A percentile compares a stretch with the other conserved stretches of the same genome.
These are phyloP conservation scores for Baccha elongata DNA, from an alignment of 2,888 invertebrate genomes.

Conservation along the genomic window DNA sequence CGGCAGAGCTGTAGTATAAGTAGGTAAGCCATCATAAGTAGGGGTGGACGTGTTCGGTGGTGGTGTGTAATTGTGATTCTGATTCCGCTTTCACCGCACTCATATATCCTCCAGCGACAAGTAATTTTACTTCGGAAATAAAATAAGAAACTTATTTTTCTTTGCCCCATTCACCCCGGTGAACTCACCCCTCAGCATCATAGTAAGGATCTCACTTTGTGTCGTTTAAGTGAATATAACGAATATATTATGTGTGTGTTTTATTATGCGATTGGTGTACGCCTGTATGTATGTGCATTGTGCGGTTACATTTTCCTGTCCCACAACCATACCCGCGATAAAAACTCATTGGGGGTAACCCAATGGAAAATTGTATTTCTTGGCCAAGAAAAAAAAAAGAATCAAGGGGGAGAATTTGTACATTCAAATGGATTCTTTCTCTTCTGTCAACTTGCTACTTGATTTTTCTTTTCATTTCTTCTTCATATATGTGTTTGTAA, in stretches of 20 bases:
- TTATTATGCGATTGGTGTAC: constrained; percentile 68
- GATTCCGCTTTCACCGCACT: constrained; percentile 70
- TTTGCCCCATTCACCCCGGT: constrained; percentile 51
- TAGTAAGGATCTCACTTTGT: constrained; percentile 18
- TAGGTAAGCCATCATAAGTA: constrained; percentile 13
- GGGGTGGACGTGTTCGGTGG: background rate
- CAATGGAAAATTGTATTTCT: constrained; percentile 69
- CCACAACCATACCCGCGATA: background rate
- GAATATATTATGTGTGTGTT: constrained; percentile 62
- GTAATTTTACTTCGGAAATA: constrained; percentile 80
- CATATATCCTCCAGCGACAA: constrained; percentile 78
- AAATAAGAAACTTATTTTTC: constrained; percentile 79
- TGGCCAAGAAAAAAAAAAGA: constrained; percentile 13
- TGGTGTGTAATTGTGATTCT: constrained; percentile 28
- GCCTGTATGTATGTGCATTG: constrained; percentile 22
- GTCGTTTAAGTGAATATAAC: constrained; percentile 57
- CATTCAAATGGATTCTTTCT: constrained; percentile 66
- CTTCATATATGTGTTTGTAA: constrained; percentile 1
- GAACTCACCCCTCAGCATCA: constrained; percentile 23
- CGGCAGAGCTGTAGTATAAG: background rate
- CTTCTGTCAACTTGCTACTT: constrained; percentile 53
- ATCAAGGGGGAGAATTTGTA: constrained; percentile 43
- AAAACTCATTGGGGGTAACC: constrained; percentile 55
- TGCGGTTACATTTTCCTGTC: background rate
- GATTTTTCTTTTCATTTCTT: constrained; percentile 30